phyloP scores from a whole-genome alignment of 2,888 invertebrate species.

The Masnerella sp. region DNA sequence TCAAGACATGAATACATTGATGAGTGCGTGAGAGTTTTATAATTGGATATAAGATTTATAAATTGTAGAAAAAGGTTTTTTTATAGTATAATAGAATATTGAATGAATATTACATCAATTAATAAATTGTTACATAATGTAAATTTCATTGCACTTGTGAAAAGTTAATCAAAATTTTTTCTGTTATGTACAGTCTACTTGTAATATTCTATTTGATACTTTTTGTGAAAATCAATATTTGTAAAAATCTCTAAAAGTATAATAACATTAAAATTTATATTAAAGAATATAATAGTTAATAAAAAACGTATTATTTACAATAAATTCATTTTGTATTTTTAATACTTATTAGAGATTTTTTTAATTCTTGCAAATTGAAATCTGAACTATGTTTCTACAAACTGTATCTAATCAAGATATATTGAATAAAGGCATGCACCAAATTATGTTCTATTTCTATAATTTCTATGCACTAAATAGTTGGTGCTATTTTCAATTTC shows the following conservation, averaged over 20 bases:
- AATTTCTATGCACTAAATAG: slow-evolving; percentile 39
- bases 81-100: too few species aligned
- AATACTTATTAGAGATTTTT: slow-evolving; percentile 29
- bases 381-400: slow-evolving; percentile 24
- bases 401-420: slow-evolving; percentile 20
- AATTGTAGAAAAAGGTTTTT: too few species aligned
- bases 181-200: slow-evolving; percentile 19
- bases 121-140: too few species aligned
- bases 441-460: slow-evolving; percentile 37
- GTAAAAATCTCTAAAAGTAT: slow-evolving; percentile 34
- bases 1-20: neutral
- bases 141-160: too few species aligned
- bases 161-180: neutral
- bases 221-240: neutral
- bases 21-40: slow-evolving; percentile 8
- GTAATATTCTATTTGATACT: neutral
- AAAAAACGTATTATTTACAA: neutral
- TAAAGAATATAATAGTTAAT: neutral
- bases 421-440: slow-evolving; percentile 33
- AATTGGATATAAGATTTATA: too few species aligned
- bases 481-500: slow-evolving; percentile 29
- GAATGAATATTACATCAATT: too few species aligned
- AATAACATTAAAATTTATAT: neutral
- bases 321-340: neutral
- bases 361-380: slow-evolving; percentile 3